These are phyloP conservation scores for Eremobia ochroleuca DNA, from an alignment of 2,888 invertebrate genomes.

Conservation along the genomic window DNA sequence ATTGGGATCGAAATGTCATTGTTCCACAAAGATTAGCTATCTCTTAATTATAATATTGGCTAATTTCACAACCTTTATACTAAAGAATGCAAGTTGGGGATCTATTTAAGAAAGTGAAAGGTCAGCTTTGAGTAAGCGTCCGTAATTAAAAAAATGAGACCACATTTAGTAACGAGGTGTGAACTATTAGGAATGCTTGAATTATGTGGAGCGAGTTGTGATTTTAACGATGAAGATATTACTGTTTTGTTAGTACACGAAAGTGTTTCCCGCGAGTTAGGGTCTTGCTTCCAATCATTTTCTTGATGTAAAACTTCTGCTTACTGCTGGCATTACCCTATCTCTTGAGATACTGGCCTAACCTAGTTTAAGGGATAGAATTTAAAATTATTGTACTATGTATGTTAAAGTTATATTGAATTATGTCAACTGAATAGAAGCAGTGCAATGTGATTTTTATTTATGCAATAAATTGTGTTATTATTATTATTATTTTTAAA, in stretches of 20 bases:
- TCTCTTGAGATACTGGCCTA: too few species aligned
- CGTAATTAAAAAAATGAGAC: conserved; percentile 64
- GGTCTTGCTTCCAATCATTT: too few species aligned
- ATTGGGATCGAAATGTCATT: conserved; percentile 26
- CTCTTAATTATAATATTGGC: conserved; percentile 57
- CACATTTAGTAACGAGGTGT: conserved; percentile 56
- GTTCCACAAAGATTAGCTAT: conserved; percentile 36
- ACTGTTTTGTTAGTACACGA: background rate
- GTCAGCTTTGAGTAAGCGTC: conserved; percentile 62
- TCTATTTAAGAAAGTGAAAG: conserved; percentile 64
- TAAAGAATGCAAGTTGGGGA: conserved; percentile 55
- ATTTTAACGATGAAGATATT: conserved; percentile 9
- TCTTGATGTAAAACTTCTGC: background rate
- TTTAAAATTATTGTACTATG: too few species aligned
- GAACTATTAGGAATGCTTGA: conserved; percentile 51
- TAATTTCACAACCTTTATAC: conserved; percentile 54
- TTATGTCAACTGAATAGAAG: too few species aligned
- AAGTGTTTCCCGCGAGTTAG: background rate
- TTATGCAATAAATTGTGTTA: too few species aligned
- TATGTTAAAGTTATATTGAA: too few species aligned
- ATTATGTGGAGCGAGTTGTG: conserved; percentile 33
- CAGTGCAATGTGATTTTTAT: too few species aligned
- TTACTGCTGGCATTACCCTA: background rate
- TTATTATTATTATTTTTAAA: too few species aligned
- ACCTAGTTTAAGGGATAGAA: too few species aligned